Percentiles rank a stretch among this genome's conserved stretches.
phyloP scores from a whole-genome alignment of 2,888 invertebrate genomes.

The Heliconius ethilla region DNA sequence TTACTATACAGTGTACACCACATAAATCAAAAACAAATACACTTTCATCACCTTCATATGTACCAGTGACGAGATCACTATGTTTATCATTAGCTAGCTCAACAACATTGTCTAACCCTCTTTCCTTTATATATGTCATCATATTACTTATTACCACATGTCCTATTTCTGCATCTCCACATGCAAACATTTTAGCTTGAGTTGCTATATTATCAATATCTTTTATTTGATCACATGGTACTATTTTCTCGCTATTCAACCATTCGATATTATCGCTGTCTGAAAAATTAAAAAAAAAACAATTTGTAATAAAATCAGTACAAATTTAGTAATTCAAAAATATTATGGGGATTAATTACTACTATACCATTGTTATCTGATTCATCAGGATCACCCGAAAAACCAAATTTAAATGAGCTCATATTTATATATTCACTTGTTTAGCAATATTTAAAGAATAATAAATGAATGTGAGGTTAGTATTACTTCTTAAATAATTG shows the following conservation, averaged over 20 bases:
- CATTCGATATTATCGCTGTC: slow-evolving; percentile 54
- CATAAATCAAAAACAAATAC: neutral
- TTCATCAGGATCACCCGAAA: slow-evolving; percentile 53
- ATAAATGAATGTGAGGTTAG: neutral
- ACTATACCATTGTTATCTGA: slow-evolving; percentile 25
- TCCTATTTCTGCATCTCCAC: slow-evolving; percentile 73
- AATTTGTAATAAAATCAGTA: neutral
- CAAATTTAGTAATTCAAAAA: slow-evolving; percentile 8
- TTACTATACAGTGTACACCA: neutral
- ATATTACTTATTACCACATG: slow-evolving; percentile 58
- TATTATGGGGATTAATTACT: neutral
- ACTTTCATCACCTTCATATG: slow-evolving; percentile 87
- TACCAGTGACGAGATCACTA: slow-evolving; percentile 88
- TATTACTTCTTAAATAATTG: neutral
- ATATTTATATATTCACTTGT: slow-evolving; percentile 31
- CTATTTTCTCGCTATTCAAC: slow-evolving; percentile 64
- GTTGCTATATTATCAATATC: slow-evolving; percentile 59
- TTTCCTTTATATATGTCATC: slow-evolving; percentile 53
- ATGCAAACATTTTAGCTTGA: slow-evolving; percentile 71
- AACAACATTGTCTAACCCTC: slow-evolving; percentile 65
- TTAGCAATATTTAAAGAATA: neutral
- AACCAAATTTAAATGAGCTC: slow-evolving; percentile 64
- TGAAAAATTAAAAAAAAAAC: slow-evolving; percentile 34
- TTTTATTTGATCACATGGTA: slow-evolving; percentile 57
- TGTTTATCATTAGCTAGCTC: slow-evolving; percentile 83